Conservation (phyloP, 2,113 vertebrate species). For the Alligator sinensis region DNA sequence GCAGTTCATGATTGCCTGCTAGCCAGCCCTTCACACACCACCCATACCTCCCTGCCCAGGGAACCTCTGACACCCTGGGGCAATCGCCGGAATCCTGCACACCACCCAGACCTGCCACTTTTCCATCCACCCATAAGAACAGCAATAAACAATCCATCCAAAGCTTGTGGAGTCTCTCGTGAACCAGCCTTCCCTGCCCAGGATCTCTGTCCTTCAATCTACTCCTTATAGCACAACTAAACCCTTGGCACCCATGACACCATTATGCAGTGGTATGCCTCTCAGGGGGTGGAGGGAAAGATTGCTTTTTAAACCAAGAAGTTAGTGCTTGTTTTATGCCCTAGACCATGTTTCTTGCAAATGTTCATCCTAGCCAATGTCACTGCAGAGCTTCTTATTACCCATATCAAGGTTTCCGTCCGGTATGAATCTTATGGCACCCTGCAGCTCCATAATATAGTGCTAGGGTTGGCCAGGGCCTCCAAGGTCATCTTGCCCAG, state of each 20-base stretch:
- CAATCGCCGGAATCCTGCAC: background rate
- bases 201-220: background rate
- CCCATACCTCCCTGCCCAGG: background rate
- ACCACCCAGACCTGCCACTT: background rate
- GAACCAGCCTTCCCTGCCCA: background rate
- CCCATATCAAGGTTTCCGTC: background rate
- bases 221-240: background rate
- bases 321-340: background rate
- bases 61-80: background rate
- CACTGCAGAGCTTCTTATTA: background rate
- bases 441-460: background rate
- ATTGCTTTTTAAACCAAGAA: background rate
- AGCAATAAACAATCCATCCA: slow-evolving; percentile 14
- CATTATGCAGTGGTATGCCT: background rate
- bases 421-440: background rate
- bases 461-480: too few relatives aligned
- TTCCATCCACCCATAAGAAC: background rate
- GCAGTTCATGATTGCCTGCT: slow-evolving; percentile 47
- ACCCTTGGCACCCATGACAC: background rate
- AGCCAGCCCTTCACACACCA: background rate
- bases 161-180: background rate
- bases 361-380: background rate
- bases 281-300: background rate
- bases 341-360: background rate
- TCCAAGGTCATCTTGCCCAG: too few relatives aligned